A percentile compares a stretch with the other conserved stretches of the same genome.
phyloP scores from a whole-genome alignment of 2,888 invertebrate species.

The Cheiracanthium punctorium region DNA sequence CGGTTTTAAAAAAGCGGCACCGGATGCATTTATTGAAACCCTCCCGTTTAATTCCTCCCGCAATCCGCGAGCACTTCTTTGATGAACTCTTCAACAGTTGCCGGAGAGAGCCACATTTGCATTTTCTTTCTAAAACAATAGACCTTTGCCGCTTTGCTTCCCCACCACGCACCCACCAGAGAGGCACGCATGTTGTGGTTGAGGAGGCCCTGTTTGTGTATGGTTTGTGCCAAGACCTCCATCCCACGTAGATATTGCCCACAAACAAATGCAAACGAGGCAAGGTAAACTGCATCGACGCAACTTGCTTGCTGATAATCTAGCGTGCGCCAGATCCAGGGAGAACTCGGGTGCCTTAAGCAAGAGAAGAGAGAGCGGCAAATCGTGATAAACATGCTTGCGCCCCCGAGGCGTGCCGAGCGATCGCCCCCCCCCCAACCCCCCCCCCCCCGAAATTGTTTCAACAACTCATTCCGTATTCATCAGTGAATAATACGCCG shows the following conservation, averaged over 20 bases:
- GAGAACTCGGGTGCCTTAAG: slow-evolving; percentile 19
- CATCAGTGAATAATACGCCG: slow-evolving; percentile 67
- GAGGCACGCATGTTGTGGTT: background rate
- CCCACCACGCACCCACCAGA: no score
- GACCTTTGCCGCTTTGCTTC: background rate
- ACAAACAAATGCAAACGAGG: background rate
- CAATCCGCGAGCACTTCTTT: background rate
- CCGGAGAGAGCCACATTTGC: background rate
- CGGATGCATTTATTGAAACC: background rate
- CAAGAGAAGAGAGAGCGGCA: slow-evolving; percentile 18
- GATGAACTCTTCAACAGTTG: slow-evolving; percentile 2
- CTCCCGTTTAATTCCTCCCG: background rate
- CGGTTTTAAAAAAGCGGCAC: background rate
- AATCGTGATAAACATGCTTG: slow-evolving; percentile 40
- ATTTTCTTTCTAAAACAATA: slow-evolving; percentile 15
- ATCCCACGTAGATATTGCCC: background rate
- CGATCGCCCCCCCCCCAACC: no score
- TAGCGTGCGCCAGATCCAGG: background rate
- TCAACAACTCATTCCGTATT: slow-evolving; percentile 69
- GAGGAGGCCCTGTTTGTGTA: no score
- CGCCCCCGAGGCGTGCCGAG: slow-evolving; percentile 11
- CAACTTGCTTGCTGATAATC: slow-evolving; percentile 1
- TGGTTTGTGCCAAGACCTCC: background rate
- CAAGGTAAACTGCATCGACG: background rate
- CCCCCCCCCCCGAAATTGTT: slow-evolving; percentile 68